Percentiles rank a stretch among this genome's conserved stretches.
Conservation (phyloP, 2,113 vertebrate species). For the Gorsachius goisagi region DNA sequence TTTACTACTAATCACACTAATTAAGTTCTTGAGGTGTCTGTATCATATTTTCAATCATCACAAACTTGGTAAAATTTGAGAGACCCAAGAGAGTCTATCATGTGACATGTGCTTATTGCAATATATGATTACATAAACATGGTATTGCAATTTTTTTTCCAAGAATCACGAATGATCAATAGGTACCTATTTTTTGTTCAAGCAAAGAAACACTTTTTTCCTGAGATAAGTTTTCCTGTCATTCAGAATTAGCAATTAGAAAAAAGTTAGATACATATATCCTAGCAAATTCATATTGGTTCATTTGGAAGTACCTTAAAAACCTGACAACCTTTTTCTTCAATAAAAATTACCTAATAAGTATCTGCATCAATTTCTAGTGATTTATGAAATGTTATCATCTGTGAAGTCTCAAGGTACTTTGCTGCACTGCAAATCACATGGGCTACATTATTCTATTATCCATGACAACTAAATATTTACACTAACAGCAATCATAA, state of each 20-base stretch:
- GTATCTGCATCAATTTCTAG: background rate
- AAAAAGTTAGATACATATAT: background rate
- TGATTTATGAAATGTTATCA: background rate
- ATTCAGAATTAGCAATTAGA: background rate
- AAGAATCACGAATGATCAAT: background rate
- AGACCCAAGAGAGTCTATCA: background rate
- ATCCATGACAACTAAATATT: background rate
- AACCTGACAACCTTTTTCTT: background rate
- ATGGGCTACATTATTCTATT: background rate
- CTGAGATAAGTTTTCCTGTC: background rate
- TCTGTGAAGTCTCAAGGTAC: background rate
- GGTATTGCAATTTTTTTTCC: background rate
- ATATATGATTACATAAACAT: background rate
- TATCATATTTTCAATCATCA: background rate
- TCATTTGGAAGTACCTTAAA: background rate
- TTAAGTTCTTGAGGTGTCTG: background rate
- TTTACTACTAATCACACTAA: background rate
- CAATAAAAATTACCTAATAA: background rate
- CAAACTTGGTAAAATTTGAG: background rate
- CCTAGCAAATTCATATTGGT: background rate
- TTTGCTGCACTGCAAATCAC: background rate
- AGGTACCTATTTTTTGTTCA: background rate
- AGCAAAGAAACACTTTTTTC: background rate
- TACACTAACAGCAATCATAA: background rate
- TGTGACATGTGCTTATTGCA: background rate